A percentile compares a stretch with the other conserved stretches of the same genome.
Conservation (phyloP, 2,113 vertebrate genomes). For the Synchiropus splendidus region DNA sequence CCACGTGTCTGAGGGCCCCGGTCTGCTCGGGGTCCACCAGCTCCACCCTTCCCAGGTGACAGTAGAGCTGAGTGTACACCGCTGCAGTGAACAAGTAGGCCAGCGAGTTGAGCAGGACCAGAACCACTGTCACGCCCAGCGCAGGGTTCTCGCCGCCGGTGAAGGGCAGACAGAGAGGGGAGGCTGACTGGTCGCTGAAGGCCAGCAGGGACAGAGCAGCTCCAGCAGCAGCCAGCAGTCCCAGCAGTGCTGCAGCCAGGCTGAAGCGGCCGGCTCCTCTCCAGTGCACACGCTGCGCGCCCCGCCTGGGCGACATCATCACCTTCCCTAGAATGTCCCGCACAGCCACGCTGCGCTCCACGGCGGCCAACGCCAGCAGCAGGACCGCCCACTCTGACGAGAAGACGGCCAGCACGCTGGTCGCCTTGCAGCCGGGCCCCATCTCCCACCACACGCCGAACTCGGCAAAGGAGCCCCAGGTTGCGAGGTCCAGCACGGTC, state of each 20-base stretch:
- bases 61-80: slow-evolving; percentile 93
- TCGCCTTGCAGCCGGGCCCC: slow-evolving; percentile 79
- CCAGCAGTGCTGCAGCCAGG: slow-evolving; percentile 69
- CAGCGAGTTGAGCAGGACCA: slow-evolving; percentile 88
- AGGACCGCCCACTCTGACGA: slow-evolving; percentile 88
- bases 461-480: slow-evolving; percentile 89
- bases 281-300: slow-evolving; percentile 39
- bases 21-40: slow-evolving; percentile 81
- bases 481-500: slow-evolving; percentile 79
- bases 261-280: slow-evolving; percentile 63
- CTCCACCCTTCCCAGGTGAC: slow-evolving; percentile 83
- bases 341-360: slow-evolving; percentile 83
- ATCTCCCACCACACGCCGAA: slow-evolving; percentile 96
- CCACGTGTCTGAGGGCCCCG: slow-evolving; percentile 82
- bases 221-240: slow-evolving; percentile 68
- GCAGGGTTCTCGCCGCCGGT: slow-evolving; percentile 78
- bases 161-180: slow-evolving; percentile 91
- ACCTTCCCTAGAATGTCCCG: slow-evolving; percentile 76
- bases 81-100: slow-evolving; percentile 89
- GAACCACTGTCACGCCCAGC: slow-evolving; percentile 80
- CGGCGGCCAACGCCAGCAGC: slow-evolving; percentile 78
- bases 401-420: slow-evolving; percentile 86
- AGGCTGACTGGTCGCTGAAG: slow-evolving; percentile 68
- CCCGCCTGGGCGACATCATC: slow-evolving; percentile 38
- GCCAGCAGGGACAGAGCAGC: slow-evolving; percentile 81